phyloP scores from a whole-genome alignment of 2,113 vertebrate species.

The Cololabis saira region DNA sequence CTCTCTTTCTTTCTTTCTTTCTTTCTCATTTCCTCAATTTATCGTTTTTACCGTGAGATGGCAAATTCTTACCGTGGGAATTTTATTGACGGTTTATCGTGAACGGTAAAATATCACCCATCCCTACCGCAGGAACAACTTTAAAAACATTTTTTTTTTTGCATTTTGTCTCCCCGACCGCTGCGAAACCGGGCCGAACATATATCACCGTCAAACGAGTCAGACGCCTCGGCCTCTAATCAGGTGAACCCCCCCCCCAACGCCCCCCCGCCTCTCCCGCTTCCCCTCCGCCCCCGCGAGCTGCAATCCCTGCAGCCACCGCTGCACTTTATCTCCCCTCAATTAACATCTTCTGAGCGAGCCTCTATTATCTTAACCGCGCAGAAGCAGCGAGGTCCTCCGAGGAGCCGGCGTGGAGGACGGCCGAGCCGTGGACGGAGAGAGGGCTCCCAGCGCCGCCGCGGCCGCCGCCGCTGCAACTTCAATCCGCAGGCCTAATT shows the following conservation, averaged over 20 bases:
- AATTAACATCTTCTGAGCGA: slow-evolving; percentile 75
- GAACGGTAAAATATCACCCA: too few species aligned
- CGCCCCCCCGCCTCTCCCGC: slow-evolving; percentile 19
- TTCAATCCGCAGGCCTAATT: slow-evolving; percentile 67
- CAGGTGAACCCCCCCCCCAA: slow-evolving; percentile 63
- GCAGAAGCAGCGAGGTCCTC: slow-evolving; percentile 70
- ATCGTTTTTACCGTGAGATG: too few species aligned
- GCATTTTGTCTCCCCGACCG: slow-evolving; percentile 11
- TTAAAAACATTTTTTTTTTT: slow-evolving; percentile 30
- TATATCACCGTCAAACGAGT: slow-evolving; percentile 57
- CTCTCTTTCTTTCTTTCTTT: too few species aligned
- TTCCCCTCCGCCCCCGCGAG: slow-evolving; percentile 40
- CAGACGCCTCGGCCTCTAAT: slow-evolving; percentile 70
- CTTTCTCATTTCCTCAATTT: too few species aligned
- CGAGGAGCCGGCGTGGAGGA: slow-evolving; percentile 61
- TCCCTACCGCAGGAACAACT: slow-evolving; percentile 40
- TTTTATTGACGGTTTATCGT: too few species aligned
- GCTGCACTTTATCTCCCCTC: slow-evolving; percentile 77
- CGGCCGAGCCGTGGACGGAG: slow-evolving; percentile 62
- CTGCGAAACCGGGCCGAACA: slow-evolving; percentile 30
- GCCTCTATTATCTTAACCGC: slow-evolving; percentile 73
- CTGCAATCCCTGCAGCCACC: slow-evolving; percentile 64
- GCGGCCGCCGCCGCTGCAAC: slow-evolving; percentile 40
- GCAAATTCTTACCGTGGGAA: too few species aligned
- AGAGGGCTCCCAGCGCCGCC: slow-evolving; percentile 51